Evolutionary conservation across 2,113 vertebrate species (phyloP), one percentile per base, ranked within the genome.

Genomic region (Alexandromys fortis): DNA sequence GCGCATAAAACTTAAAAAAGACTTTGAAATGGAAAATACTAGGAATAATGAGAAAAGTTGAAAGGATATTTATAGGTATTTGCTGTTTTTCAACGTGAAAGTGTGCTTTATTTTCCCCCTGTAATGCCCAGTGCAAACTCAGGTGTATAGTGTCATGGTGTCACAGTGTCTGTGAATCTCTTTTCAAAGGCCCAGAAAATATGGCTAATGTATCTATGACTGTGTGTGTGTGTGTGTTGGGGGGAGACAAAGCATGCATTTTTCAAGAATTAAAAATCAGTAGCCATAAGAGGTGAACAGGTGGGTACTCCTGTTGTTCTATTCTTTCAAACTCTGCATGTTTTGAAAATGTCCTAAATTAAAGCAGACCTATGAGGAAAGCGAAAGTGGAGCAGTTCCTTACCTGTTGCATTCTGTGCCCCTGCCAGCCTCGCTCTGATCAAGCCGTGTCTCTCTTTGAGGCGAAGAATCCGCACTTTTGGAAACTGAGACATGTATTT

Each of bases 371-470:
- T 35, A 1, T n/a, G 42, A 22, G 7, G n/a, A 52, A 30, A 61
- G 73, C 3, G 28, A 61, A 68, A 21, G 52, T 11, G 26, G 3
- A 75, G 10, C 55, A 70, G n/a, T 17, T 70, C 70, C 79, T 96
- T 98, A 99, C 99, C 99, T 98, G 97, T 99, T 96, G 99, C 99
- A 0, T 98, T 92, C 94, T 98, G 97, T 0, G 99, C 99, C 68
- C 99, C 99, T 0, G 99, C 99, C 95, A 99, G 97, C 35, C 99
- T 97, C 73, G 99, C 99, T 94, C 99, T 98, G 98, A 99, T 99
- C 86, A 99, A 98, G 0, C 99, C 99, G 4, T 99, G 99, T 26
- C 99, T 98, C 97, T 99, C 99, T 97, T 97, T 98, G 47, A 99
- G 99, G 33, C 94, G 99, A 96, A 99, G 97, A 92, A 99, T 98